Percentiles rank a stretch among this genome's conserved stretches.
phyloP scores from a whole-genome alignment of 2,113 vertebrate genomes.

The Hydrochoerus hydrochaeris region DNA sequence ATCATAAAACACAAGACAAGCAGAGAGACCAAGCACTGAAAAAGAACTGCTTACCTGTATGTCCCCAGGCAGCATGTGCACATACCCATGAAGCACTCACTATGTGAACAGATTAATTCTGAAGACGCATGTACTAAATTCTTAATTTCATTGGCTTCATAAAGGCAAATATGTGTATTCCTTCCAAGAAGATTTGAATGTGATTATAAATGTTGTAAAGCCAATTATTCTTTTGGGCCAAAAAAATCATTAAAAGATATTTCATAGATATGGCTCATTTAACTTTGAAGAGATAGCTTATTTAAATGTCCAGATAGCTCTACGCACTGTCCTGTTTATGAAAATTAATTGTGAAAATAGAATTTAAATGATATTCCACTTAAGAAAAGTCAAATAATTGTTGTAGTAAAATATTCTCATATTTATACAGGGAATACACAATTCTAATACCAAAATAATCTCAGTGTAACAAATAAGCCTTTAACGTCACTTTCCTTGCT shows the following conservation, averaged over 20 bases:
- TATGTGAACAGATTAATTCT: background rate
- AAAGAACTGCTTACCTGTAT: background rate
- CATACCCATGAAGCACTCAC: background rate
- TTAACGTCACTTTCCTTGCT: background rate
- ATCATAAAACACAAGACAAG: background rate
- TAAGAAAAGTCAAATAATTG: background rate
- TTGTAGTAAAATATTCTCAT: background rate
- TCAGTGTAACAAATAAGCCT: background rate
- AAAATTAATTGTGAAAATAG: background rate
- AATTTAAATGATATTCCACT: background rate
- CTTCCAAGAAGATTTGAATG: background rate
- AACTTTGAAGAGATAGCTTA: background rate
- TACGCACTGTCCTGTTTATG: background rate
- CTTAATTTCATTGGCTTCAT: background rate
- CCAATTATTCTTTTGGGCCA: background rate
- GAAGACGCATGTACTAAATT: background rate
- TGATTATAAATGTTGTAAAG: conserved; percentile 14
- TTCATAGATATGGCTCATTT: background rate
- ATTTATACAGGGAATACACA: background rate
- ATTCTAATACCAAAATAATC: background rate
- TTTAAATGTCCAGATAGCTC: background rate
- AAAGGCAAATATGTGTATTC: background rate
- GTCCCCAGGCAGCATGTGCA: background rate
- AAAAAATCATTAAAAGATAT: background rate
- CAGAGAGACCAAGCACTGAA: background rate